Evolutionary conservation across 2,797 vertebrate genomes (phyloP).

Genomic region (Pteropus rufus): DNA sequence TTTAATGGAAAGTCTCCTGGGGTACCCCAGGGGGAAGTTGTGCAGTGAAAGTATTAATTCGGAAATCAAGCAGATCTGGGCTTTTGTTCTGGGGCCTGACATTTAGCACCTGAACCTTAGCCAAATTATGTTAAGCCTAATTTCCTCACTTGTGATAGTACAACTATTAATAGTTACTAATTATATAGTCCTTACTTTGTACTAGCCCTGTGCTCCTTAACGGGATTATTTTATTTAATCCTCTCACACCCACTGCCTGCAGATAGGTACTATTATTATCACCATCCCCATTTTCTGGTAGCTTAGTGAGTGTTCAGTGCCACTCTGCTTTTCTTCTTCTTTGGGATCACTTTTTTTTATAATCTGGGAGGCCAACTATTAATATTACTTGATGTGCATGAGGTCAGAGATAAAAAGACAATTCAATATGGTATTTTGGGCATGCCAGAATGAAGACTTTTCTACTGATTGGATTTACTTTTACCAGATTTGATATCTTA

Average conservation of each 20-base stretch:
- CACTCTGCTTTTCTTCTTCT: not conserved
- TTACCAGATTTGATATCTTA: not conserved
- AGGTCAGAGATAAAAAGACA: not conserved
- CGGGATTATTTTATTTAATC: slow-evolving; percentile 22
- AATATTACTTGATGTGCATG: not conserved
- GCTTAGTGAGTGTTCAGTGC: not conserved
- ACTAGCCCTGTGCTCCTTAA: not conserved
- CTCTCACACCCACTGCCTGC: not conserved
- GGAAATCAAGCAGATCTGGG: not conserved
- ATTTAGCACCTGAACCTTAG: not conserved
- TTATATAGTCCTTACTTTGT: not conserved
- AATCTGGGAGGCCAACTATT: not conserved
- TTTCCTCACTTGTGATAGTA: slow-evolving; percentile 27
- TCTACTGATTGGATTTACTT: slow-evolving; percentile 4
- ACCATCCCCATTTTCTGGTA: not conserved
- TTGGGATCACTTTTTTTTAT: not conserved
- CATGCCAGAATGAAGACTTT: not conserved
- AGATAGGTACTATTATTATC: not conserved
- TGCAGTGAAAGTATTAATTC: slow-evolving; percentile 12
- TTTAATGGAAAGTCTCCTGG: not conserved
- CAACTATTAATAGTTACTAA: not conserved
- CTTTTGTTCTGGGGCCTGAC: not conserved
- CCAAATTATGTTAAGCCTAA: not conserved
- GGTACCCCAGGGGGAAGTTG: not conserved
- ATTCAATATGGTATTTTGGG: not conserved